Evolutionary conservation across 2,888 invertebrate genomes (phyloP), one percentile per base, ranked within the genome.

Genomic region (Halictus quadricinctus): DNA sequence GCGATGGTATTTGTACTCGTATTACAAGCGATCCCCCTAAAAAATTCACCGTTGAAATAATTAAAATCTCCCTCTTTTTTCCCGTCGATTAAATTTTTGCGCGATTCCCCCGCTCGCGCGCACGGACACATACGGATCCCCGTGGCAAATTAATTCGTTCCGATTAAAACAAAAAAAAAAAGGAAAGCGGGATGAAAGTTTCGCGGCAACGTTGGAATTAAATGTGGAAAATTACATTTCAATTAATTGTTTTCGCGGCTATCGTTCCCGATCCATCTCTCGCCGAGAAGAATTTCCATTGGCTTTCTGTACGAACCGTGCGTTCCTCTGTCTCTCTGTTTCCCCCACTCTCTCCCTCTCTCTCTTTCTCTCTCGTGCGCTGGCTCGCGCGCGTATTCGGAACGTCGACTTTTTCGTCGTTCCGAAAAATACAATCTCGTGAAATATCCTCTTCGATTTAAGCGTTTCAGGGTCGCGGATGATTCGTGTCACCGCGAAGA

Each of bases 21-120:
- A 76, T 83, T 79, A 83, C 79, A 64, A 66, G 46, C 83, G 72
- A 75, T 72, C 58, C 58, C 29, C 29, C 81, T 81, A 83, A 84
- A 83, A 84, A 76, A 84, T 84, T 84, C 79, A 76, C 58, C 76
- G 83, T 64, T 84, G 75, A 83, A 83, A 84, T 83, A 76, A 81
- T 81, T 76, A 83, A 83, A 83, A 74, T 69, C 70, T 75, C 72
- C 75, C 46, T 41, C 73, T 29, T 43, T 75, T 72, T 72, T 43
- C 64, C 78, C 79, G 83, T 83, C 72, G 83, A 72, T 76, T 75
- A 75, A 83, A 83, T 84, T 84, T 74, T 84, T 69, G 70, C 50
- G 64, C 74, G 74, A 54, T 82, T 82, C 79, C 74, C n/a, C n/a
- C 8, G 50, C 8, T 36, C 36, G 54, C 72, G 73, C 76, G 48